These are phyloP conservation scores for Corythornis leucogaster DNA, from an alignment of 2,797 vertebrate genomes.

Conservation along the genomic window DNA sequence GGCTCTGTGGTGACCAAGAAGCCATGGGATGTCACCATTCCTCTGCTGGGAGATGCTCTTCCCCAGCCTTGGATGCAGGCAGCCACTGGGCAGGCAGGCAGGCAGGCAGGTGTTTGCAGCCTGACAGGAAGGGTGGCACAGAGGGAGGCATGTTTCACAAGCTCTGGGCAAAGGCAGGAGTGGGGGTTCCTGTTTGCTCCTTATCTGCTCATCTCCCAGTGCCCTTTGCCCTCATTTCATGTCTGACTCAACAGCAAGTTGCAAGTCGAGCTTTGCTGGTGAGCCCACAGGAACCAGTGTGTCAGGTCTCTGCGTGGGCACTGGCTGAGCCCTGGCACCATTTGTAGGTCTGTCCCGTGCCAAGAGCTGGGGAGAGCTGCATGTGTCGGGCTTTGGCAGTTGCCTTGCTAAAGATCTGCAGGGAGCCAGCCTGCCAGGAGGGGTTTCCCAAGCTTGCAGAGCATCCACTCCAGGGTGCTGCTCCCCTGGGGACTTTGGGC, in stretches of 20 bases:
- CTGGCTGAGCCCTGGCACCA: not conserved
- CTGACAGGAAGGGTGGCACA: not conserved
- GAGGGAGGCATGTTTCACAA: not conserved
- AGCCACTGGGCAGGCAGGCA: not conserved
- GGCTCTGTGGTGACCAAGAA: not conserved
- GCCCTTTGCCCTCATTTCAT: not conserved
- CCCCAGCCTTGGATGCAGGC: not conserved
- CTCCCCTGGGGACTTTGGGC: fast-evolving
- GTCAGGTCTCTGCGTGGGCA: not conserved
- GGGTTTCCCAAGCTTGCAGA: not conserved
- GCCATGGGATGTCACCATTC: not conserved
- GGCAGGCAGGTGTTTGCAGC: not conserved
- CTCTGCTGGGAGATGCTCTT: not conserved
- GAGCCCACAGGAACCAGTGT: not conserved
- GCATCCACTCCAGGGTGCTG: not conserved
- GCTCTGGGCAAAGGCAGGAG: not conserved
- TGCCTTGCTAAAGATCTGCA: not conserved
- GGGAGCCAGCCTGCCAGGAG: not conserved
- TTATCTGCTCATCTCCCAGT: fast-evolving
- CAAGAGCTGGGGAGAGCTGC: fast-evolving
- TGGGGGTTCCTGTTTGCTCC: not conserved
- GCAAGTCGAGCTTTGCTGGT: not conserved
- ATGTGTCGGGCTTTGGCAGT: fast-evolving
- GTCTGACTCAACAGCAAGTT: constrained; percentile 3
- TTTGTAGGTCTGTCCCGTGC: not conserved